Evolutionary conservation across 2,797 vertebrate genomes (phyloP), one percentile per base, ranked within the genome.

Genomic region (Pterois miles): DNA sequence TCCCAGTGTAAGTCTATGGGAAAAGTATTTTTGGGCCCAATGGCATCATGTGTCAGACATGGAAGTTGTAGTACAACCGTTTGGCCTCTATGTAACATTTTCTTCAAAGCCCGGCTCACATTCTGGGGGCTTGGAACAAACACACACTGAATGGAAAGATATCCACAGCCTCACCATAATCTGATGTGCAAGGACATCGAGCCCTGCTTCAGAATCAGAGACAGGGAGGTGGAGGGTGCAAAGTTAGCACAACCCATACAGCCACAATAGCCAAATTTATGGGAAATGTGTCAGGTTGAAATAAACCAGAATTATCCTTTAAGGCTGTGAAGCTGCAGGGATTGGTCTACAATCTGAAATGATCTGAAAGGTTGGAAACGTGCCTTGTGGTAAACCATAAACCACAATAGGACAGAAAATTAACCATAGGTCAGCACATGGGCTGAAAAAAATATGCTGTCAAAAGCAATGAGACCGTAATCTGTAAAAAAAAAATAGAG

Each of bases 321-420:
- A n/a, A n/a, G n/a, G n/a, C n/a, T n/a, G n/a, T 40, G 40, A 63
- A 53, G 31, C 76, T 59, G 46, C 67, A 68, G 64, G 38, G 65
- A 70, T 11, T 63, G 64, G 64, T 71, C 25, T 33, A 31, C 76
- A 66, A 46, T 53, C 25, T 63, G 67, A 50, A 31, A 57, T 74
- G 54, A 78, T 71, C 78, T 65, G 53, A 71, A 18, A 70, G 48
- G 65, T 31, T 64, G 59, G 60, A 74, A 59, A 62, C 18, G 3
- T 31, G 75, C 76, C 78, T 43, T 46, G 68, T 71, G 80, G 78
- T 66, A 56, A 78, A 50, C 74, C 88, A 82, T 48, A 71, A 74
- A 66, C 81, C 80, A 81, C 68, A 66, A 73, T 62, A 75, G 50
- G 67, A 79, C 62, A 53, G 62, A 65, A 56, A 69, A 78, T 54